Evolutionary conservation across 2,797 vertebrate genomes (phyloP).

Genomic region (Trachurus trachurus): DNA sequence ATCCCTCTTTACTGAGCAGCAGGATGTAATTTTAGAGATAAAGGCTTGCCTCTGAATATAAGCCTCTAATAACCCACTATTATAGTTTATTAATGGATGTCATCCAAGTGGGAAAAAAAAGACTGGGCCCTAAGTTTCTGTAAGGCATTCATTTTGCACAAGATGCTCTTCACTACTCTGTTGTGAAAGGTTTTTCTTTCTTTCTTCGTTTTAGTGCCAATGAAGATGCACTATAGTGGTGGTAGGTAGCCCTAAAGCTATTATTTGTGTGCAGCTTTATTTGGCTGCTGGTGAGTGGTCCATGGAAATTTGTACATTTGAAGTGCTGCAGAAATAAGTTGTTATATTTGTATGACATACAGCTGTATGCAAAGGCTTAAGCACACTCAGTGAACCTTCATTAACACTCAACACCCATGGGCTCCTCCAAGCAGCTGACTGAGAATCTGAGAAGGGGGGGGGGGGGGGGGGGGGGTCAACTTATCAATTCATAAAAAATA

Average conservation of each 20-base stretch:
- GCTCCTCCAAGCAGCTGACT: background rate
- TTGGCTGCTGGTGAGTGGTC: conserved; percentile 2
- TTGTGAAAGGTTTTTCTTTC: background rate
- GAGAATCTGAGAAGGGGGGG: background rate
- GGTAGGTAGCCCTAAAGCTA: background rate
- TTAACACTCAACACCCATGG: background rate
- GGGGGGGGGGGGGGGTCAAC: too few species aligned
- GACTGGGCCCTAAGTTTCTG: background rate
- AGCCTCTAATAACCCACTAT: conserved; percentile 26
- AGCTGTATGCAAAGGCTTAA: background rate
- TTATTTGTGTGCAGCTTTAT: background rate
- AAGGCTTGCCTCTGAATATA: conserved; percentile 20
- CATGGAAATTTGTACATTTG: conserved; percentile 12
- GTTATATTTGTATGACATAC: background rate
- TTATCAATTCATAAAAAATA: too few species aligned
- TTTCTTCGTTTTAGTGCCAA: background rate
- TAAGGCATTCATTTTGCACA: background rate
- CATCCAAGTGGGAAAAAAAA: conserved; percentile 3
- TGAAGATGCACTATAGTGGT: background rate
- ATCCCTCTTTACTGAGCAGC: conserved; percentile 12
- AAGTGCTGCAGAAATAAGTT: conserved; percentile 3
- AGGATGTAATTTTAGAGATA: conserved; percentile 35
- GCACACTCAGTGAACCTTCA: background rate
- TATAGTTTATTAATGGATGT: conserved; percentile 29
- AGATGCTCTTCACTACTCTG: background rate